Conservation (phyloP, 2,113 vertebrate genomes). For the Thalassarche chlororhynchos region DNA sequence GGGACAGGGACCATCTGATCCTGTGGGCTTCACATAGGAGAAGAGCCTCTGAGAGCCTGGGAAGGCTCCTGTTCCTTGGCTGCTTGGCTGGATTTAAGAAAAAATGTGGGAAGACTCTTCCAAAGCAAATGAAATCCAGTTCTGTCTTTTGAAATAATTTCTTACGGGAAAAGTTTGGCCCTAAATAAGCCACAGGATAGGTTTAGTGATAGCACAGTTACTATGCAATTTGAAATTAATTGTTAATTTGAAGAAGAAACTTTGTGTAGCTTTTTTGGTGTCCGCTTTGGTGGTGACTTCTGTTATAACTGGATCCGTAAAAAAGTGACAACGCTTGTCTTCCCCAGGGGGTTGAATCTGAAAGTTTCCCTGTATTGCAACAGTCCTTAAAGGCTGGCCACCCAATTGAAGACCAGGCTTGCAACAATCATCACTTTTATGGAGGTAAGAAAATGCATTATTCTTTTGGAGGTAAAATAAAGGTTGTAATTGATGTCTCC, state of each 20-base stretch:
- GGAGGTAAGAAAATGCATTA: conserved; percentile 74
- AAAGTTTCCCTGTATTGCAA: conserved; percentile 82
- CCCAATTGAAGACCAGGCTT: conserved; percentile 74
- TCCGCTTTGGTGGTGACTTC: not conserved
- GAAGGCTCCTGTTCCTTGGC: not conserved
- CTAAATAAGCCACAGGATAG: not conserved
- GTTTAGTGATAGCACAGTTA: not conserved
- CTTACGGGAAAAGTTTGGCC: not conserved
- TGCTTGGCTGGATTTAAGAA: not conserved
- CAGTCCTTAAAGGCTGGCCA: conserved; percentile 81
- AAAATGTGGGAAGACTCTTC: not conserved
- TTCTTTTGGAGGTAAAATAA: not conserved
- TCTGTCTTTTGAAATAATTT: not conserved
- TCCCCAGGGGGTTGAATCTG: conserved; percentile 87
- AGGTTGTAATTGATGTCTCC: not conserved
- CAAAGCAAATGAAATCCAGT: not conserved
- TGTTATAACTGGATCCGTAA: not conserved
- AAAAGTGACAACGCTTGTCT: not conserved
- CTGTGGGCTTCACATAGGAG: not conserved
- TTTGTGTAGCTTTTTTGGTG: not conserved
- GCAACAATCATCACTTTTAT: conserved; percentile 81
- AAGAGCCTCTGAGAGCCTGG: not conserved
- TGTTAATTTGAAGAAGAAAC: not conserved
- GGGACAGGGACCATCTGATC: not conserved
- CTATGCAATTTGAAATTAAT: not conserved